phyloP scores from a whole-genome alignment of 1,140 invertebrate species.

The Sycophila sp. region DNA sequence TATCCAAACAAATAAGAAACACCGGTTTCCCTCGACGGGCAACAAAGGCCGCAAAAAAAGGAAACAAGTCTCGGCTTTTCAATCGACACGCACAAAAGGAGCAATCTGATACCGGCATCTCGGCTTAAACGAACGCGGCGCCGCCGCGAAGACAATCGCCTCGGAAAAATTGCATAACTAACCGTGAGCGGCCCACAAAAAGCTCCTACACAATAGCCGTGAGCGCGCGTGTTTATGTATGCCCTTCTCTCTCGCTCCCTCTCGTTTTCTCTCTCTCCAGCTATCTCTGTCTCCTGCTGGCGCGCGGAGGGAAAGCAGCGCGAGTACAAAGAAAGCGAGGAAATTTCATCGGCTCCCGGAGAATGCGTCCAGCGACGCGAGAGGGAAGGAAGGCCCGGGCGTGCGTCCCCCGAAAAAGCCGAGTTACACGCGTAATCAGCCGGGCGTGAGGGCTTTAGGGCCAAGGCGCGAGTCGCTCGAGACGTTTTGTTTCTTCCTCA shows the following conservation, averaged over 20 bases:
- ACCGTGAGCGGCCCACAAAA: slow-evolving; percentile 13
- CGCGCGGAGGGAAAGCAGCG: background rate
- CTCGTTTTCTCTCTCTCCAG: too few species aligned
- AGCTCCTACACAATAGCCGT: too few species aligned
- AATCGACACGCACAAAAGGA: background rate
- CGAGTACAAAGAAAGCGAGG: slow-evolving; percentile 1
- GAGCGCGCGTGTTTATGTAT: too few species aligned
- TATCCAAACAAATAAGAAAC: background rate
- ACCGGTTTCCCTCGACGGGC: background rate
- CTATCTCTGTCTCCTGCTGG: too few species aligned
- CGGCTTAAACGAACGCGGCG: background rate
- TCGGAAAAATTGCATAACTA: slow-evolving; percentile 30
- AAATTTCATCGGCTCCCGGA: too few species aligned
- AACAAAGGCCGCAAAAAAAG: background rate
- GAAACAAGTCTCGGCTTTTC: background rate
- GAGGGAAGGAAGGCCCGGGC: background rate
- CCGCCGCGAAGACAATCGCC: background rate
- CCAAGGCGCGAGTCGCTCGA: background rate
- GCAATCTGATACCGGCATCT: background rate
- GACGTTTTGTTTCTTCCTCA: slow-evolving; percentile 33
- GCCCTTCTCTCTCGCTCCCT: too few species aligned
- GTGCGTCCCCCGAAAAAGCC: background rate
- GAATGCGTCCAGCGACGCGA: slow-evolving; percentile 10
- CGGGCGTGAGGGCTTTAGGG: slow-evolving; percentile 19
- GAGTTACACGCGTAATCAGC: slow-evolving; percentile 5